Evolutionary conservation across 1,140 invertebrate species (phyloP).

Genomic region (Drosophila repleta): DNA sequence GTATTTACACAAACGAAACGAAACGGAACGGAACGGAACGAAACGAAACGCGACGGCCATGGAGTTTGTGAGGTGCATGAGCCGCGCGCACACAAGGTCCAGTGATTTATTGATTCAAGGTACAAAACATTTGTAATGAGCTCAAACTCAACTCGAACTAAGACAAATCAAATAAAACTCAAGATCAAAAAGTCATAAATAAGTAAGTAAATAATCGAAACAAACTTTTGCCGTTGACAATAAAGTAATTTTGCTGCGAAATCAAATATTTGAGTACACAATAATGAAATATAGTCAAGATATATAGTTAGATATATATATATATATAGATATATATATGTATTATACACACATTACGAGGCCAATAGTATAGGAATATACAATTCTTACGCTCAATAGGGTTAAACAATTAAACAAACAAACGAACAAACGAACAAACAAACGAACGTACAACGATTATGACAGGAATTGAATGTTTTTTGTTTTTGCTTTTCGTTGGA

Average conservation of each 20-base stretch:
- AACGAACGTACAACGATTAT: conserved; percentile 76
- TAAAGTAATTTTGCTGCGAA: conserved; percentile 10
- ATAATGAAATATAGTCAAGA: conserved; percentile 33
- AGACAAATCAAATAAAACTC: neutral
- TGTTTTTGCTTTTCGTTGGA: conserved; percentile 6
- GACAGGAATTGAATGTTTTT: conserved; percentile 47
- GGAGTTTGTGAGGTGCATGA: conserved; percentile 16
- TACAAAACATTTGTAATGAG: conserved; percentile 30
- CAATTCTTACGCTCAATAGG: conserved; percentile 68
- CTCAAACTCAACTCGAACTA: conserved; percentile 13
- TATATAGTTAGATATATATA: conserved; percentile 39
- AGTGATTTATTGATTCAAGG: conserved; percentile 27
- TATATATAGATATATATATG: conserved; percentile 25
- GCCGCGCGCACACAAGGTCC: conserved; percentile 32
- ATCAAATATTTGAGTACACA: conserved; percentile 21
- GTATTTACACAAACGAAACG: conserved; percentile 46
- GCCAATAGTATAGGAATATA: conserved; percentile 73
- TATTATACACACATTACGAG: conserved; percentile 66
- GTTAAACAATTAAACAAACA: conserved; percentile 63
- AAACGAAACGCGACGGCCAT: no score
- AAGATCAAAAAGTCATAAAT: neutral
- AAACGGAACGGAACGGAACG: no score
- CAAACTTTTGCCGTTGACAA: conserved; percentile 31
- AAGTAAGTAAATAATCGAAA: neutral
- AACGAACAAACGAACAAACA: conserved; percentile 63